A percentile compares a stretch with the other conserved stretches of the same genome.
Conservation (phyloP, 2,888 invertebrate species). For the Dermolepida albohirtum region DNA sequence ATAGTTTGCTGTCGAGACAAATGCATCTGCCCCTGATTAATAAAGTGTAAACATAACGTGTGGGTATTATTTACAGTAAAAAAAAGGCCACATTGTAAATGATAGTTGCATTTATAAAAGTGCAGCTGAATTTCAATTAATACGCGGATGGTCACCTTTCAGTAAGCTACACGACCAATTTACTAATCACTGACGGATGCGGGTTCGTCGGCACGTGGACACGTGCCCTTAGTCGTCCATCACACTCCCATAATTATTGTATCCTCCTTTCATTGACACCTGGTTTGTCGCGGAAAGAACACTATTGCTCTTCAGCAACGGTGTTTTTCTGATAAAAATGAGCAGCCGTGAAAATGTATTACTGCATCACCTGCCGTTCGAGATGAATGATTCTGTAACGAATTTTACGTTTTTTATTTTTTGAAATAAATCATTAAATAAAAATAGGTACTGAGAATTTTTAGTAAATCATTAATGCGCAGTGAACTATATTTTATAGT, state of each 20-base stretch:
- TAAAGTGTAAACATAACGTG: too few relatives aligned
- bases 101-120: constrained; percentile 5
- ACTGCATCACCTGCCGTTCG: constrained; percentile 26
- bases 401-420: not conserved
- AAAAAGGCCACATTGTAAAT: too few relatives aligned
- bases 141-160: constrained; percentile 33
- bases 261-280: constrained; percentile 20
- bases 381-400: constrained; percentile 15
- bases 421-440: too few relatives aligned
- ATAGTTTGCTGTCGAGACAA: too few relatives aligned
- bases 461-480: too few relatives aligned
- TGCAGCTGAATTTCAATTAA: constrained; percentile 36
- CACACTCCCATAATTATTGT: constrained; percentile 18
- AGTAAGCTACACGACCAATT: constrained; percentile 46
- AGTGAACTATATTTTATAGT: too few relatives aligned
- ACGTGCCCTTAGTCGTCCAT: constrained; percentile 32
- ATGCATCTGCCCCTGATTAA: too few relatives aligned
- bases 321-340: not conserved
- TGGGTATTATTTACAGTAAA: too few relatives aligned
- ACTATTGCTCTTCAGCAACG: constrained; percentile 8
- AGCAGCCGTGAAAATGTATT: constrained; percentile 13
- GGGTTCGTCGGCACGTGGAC: constrained; percentile 41
- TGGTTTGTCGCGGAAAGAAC: constrained; percentile 6
- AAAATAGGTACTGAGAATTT: too few relatives aligned
- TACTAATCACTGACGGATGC: constrained; percentile 45